These are phyloP conservation scores for Apteryx mantelli DNA, from an alignment of 2,113 vertebrate genomes.

Conservation along the genomic window DNA sequence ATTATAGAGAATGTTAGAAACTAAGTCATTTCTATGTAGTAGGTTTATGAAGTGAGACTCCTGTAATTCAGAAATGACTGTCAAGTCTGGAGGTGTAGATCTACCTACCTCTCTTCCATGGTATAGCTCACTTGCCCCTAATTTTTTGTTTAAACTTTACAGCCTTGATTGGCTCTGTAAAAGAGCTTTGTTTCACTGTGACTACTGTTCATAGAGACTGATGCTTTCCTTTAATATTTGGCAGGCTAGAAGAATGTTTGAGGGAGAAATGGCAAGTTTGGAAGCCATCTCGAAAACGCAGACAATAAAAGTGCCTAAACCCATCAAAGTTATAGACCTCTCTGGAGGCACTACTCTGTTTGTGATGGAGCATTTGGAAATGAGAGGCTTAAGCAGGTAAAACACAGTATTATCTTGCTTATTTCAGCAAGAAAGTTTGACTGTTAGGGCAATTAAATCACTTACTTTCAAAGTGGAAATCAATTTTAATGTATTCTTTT, in stretches of 20 bases:
- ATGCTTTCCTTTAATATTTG: neutral
- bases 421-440: neutral
- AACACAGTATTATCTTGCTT: neutral
- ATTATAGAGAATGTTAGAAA: neutral
- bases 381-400: conserved; percentile 88
- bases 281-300: conserved; percentile 85
- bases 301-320: conserved; percentile 87
- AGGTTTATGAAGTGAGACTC: neutral
- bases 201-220: fast-evolving
- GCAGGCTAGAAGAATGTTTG: conserved; percentile 93
- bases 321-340: conserved; percentile 87
- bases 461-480: neutral
- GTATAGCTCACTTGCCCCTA: neutral
- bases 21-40: neutral
- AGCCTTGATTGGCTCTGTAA: neutral
- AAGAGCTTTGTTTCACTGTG: neutral
- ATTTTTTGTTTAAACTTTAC: neutral
- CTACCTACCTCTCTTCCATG: neutral
- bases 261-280: conserved; percentile 92
- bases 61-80: neutral
- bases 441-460: neutral
- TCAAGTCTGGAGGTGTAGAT: neutral
- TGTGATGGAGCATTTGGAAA: conserved; percentile 94
- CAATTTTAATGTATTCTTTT: neutral
- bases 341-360: conserved; percentile 80